Evolutionary conservation across 2,797 vertebrate species (phyloP), one percentile per base, ranked within the genome.

Genomic region (Amphiprion clarkii): DNA sequence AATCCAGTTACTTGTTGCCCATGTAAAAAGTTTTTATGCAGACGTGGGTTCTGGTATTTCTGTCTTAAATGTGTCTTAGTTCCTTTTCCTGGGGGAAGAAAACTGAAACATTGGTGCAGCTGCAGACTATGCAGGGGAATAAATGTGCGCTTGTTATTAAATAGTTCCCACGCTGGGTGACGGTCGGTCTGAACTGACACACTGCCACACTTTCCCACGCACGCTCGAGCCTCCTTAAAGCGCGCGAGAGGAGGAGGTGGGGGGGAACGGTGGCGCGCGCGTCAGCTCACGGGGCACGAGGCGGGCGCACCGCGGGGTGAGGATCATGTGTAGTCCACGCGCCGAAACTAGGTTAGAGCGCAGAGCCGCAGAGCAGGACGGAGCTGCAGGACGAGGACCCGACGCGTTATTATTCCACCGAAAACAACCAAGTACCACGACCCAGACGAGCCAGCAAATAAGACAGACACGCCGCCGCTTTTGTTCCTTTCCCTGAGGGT

Each of bases 321-420:
- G 81, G 93, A 94, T 95, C 95, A 95, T 95, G 95, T 95, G 95
- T 94, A 91, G 93, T 95, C 94, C 95, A 95, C 93, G 94, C 94
- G 94, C 93, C 60, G 86, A 93, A 93, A 92, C 80, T 89, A 87
- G 91, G 94, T 95, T 92, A 93, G 62, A 79, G 78, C 56, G 83
- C 36, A 39, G 36, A 87, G 80, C 58, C 5, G 72, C 84, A 58
- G 87, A 85, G 83, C 71, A 71, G 79, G 71, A 71, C 54, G 53
- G 65, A 89, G 67, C 63, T 11, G 23, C 7, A 12, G 48, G 61
- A 44, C 29, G 12, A 60, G 9, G 62, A 80, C 78, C 54, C 10
- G 57, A 36, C 0, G 64, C 39, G 10, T 51, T 51, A 31, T 72
- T 19, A 19, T 49, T 69, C 59, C 56, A 54, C 31, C 10, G 11